Evolutionary conservation across 2,113 vertebrate species (phyloP).

Genomic region (Carassius carassius): DNA sequence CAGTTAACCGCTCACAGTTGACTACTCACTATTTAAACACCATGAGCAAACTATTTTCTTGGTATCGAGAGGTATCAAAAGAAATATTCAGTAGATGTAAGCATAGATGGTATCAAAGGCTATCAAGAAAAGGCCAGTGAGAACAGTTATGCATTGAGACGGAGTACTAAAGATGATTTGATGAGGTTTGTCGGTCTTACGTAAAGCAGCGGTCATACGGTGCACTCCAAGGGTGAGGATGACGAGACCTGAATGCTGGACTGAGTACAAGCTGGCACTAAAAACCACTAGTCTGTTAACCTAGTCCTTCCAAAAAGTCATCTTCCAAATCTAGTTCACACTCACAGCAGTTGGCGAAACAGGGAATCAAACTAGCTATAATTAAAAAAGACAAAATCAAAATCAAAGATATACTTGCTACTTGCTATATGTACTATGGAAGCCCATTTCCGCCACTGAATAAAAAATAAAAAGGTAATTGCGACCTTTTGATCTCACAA

Average conservation of each 20-base stretch:
- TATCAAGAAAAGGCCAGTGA: neutral
- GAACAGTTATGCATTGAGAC: neutral
- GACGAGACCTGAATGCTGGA: neutral
- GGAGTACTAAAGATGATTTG: neutral
- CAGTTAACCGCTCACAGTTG: neutral
- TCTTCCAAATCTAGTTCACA: slow-evolving; percentile 4
- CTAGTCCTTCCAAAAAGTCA: neutral
- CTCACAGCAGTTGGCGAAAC: neutral
- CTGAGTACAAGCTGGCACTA: neutral
- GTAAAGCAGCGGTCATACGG: neutral
- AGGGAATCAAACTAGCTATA: neutral
- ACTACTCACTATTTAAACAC: slow-evolving; percentile 8
- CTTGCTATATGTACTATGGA: too few relatives aligned
- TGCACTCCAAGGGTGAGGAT: neutral
- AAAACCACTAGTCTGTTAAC: neutral
- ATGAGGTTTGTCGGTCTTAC: slow-evolving; percentile 9
- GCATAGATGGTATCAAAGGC: neutral
- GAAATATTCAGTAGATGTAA: neutral
- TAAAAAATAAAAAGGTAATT: too few relatives aligned
- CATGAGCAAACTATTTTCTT: neutral
- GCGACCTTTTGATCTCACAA: too few relatives aligned
- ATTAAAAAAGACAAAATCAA: too few relatives aligned
- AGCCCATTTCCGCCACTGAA: too few relatives aligned
- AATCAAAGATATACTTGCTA: neutral
- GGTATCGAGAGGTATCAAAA: neutral